These are phyloP conservation scores for Apodemus agrarius DNA, from an alignment of 2,797 vertebrate genomes.

Conservation along the genomic window DNA sequence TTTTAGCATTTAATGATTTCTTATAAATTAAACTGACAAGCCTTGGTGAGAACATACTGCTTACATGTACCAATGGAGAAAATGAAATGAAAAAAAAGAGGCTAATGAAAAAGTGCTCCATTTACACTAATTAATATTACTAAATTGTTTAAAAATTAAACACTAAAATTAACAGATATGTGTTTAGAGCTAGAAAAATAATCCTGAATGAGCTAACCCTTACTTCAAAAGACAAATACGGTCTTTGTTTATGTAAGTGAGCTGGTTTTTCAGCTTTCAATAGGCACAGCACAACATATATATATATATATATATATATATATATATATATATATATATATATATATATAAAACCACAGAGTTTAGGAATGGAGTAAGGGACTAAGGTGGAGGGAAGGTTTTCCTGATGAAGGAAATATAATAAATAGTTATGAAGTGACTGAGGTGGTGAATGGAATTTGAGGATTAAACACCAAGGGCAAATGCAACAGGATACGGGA, in stretches of 20 bases:
- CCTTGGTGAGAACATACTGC: background rate
- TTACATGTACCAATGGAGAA: background rate
- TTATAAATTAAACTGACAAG: background rate
- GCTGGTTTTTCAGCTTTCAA: background rate
- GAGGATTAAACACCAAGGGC: background rate
- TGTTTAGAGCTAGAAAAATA: background rate
- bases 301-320: too few relatives aligned
- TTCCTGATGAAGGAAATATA: background rate
- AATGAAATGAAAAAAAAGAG: constrained; percentile 23
- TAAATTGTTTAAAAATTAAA: background rate
- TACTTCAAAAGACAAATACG: background rate
- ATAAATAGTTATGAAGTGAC: too few relatives aligned
- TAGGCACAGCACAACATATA: background rate
- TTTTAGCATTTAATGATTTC: background rate
- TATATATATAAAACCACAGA: too few relatives aligned
- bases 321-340: too few relatives aligned
- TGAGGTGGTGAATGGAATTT: background rate
- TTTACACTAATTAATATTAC: background rate
- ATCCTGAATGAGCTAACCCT: background rate
- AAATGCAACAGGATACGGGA: too few relatives aligned
- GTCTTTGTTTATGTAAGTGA: background rate
- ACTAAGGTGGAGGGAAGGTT: background rate
- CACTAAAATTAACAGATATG: background rate
- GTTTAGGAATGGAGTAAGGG: background rate
- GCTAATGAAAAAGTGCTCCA: background rate